Base-by-base conservation (phyloP, 2,797 vertebrate species). In the Phataginus tetradactyla region DNA sequence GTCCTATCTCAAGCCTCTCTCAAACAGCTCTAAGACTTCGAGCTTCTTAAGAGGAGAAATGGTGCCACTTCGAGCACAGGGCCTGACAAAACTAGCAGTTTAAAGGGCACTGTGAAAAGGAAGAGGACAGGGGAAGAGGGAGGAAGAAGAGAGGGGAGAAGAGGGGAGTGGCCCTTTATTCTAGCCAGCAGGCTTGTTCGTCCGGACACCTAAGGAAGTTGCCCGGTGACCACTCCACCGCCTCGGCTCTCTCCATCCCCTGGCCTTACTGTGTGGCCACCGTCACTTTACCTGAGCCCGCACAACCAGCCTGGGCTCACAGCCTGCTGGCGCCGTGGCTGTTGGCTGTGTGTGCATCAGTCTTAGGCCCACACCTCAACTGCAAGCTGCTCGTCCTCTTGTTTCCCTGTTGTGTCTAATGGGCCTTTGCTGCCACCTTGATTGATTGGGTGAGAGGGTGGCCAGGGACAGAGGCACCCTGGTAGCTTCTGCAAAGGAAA, bases 361-460 rank as follows among this genome's bases (percentile, higher is more conserved):
- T 37, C 91, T 80, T 7, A 32, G 57, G 88, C 8, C 88, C 64
- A 64, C 27, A 32, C 45, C 45, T 17, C 91, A 13, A 18, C 55
- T 3, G n/a, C 7, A 32, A 81, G 29, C 89, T 84, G 49, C 49
- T 87, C 64, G 45, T 77, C 66, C 20, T 71, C 89, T 77, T 20
- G 4, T 86, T 88, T 64, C 88, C 63, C 81, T 15, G 18, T 74
- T 91, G 42, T 84, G 63, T 81, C 75, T 91, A 83, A 94, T 27
- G 29, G 88, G 81, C 49, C 18, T 74, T 90, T 20, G 23, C 64
- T 74, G 59, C 21, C 53, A 80, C 53, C 84, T 77, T 95, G 96
- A 97, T 91, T 95, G 96, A 97, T 89, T 95, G 95, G 88, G 93
- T 91, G 88, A 95, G n/a, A 85, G 88, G 75, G 94, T 83, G 86